phyloP scores from a whole-genome alignment of 2,797 vertebrate genomes.

The Acanthopagrus latus region DNA sequence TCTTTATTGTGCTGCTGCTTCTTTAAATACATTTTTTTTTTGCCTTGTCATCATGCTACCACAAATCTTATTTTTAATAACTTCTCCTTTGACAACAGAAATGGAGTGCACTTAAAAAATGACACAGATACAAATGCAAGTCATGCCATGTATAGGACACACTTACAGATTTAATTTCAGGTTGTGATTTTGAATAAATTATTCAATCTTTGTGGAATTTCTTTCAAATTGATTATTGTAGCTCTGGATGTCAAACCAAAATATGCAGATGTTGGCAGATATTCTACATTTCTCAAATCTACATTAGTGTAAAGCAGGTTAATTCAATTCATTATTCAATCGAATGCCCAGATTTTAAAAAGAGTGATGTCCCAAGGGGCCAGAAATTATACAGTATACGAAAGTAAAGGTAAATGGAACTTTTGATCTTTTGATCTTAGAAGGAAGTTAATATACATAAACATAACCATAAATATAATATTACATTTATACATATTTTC shows the following conservation, averaged over 20 bases:
- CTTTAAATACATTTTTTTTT: constrained; percentile 13
- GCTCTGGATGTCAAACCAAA: not conserved
- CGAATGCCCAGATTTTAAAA: too few species aligned
- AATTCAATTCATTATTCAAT: too few species aligned
- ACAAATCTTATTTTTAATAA: constrained; percentile 16
- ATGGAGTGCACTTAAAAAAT: not conserved
- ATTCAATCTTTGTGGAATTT: not conserved
- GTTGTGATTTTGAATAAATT: not conserved
- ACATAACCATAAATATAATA: too few species aligned
- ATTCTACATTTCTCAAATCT: not conserved
- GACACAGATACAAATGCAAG: constrained; percentile 1
- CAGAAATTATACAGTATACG: too few species aligned
- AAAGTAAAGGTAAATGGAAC: too few species aligned
- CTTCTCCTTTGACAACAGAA: constrained; percentile 33
- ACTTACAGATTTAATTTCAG: not conserved
- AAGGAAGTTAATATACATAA: too few species aligned
- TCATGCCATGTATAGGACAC: not conserved
- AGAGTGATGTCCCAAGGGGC: too few species aligned
- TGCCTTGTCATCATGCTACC: constrained; percentile 19
- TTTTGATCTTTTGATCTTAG: too few species aligned
- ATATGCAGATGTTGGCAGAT: not conserved
- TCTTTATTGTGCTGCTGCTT: constrained; percentile 21
- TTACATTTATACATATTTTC: too few species aligned
- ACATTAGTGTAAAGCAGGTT: not conserved
- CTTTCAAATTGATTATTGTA: not conserved